phyloP scores from a whole-genome alignment of 2,113 vertebrate species.

The Zingel zingel region DNA sequence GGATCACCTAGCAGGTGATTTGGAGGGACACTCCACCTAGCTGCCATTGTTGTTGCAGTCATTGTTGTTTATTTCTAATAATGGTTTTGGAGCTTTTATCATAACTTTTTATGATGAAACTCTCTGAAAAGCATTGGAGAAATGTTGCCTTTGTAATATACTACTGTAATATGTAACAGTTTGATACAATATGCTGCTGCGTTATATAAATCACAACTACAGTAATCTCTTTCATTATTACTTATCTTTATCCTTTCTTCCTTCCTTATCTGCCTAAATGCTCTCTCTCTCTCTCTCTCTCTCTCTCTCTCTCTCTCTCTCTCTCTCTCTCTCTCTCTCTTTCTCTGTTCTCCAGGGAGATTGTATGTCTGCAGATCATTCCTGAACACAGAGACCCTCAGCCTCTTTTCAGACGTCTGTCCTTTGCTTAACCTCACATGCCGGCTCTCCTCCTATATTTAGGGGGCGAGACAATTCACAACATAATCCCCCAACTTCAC shows the following conservation, averaged over 20 bases:
- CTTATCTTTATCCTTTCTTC: conserved; percentile 42
- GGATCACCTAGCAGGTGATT: conserved; percentile 30
- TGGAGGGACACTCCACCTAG: conserved; percentile 11
- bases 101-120: background rate
- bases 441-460: background rate
- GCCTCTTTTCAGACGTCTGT: conserved; percentile 35
- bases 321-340: background rate
- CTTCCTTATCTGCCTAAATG: conserved; percentile 15
- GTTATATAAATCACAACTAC: conserved; percentile 44
- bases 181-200: conserved; percentile 12
- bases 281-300: background rate
- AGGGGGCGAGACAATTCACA: conserved; percentile 5
- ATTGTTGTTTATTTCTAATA: conserved; percentile 4
- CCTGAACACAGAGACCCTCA: conserved; percentile 20
- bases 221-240: conserved; percentile 26
- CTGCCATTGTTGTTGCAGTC: background rate
- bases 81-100: background rate
- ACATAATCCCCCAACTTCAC: conserved; percentile 40
- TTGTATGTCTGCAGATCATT: conserved; percentile 31
- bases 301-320: background rate
- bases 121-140: background rate
- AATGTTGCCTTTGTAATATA: background rate
- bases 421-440: conserved; percentile 62
- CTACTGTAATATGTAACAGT: conserved; percentile 12
- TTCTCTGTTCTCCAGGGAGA: conserved; percentile 22